Conservation (phyloP, 2,797 vertebrate species). For the Etheostoma perlongum region DNA sequence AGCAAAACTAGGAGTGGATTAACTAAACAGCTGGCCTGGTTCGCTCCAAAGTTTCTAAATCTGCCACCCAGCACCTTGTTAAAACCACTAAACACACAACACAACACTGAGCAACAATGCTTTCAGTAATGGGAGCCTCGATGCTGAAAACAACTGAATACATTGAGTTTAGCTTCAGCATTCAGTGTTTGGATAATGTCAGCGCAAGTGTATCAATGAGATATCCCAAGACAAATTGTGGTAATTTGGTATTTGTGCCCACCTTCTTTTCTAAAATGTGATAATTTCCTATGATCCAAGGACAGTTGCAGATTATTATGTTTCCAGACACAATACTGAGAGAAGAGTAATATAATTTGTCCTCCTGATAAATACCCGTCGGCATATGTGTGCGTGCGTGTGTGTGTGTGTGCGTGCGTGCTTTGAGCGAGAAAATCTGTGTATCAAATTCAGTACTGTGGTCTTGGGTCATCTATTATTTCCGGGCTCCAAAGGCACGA, state of each 20-base stretch:
- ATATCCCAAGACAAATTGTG: background rate
- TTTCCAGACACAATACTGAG: conserved; percentile 73
- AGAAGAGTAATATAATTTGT: conserved; percentile 75
- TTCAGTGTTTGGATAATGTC: background rate
- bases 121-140: background rate
- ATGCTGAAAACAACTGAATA: background rate
- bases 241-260: background rate
- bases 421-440: conserved; percentile 41
- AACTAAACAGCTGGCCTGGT: too few species aligned
- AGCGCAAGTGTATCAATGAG: background rate
- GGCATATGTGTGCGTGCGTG: conserved; percentile 14
- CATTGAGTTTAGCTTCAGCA: background rate
- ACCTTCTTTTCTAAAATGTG: conserved; percentile 20
- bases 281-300: conserved; percentile 9
- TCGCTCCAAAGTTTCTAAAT: background rate
- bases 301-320: conserved; percentile 65
- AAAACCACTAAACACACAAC: too few species aligned
- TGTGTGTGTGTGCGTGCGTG: background rate
- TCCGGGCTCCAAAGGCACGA: conserved; percentile 57
- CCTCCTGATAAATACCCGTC: conserved; percentile 61
- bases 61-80: too few species aligned
- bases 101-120: too few species aligned
- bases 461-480: conserved; percentile 66
- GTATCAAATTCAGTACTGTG: conserved; percentile 57
- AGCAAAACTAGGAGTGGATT: too few species aligned